A percentile compares a stretch with the other conserved stretches of the same genome.
Conservation (phyloP, 2,113 vertebrate species). For the Sinocyclocheilus maitianheensis region DNA sequence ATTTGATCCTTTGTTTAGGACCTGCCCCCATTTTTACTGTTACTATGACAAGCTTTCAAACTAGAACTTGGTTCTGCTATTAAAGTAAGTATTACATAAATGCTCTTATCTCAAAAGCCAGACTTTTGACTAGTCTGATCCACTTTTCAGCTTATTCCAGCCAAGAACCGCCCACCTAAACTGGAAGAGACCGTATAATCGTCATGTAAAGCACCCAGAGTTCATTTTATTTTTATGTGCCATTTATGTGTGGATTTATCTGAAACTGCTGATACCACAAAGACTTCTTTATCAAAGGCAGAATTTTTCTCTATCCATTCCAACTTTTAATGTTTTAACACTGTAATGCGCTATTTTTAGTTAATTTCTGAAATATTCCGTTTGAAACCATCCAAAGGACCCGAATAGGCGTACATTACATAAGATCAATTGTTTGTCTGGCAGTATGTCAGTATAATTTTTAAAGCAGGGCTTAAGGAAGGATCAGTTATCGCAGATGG, state of each 20-base stretch:
- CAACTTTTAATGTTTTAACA: too few species aligned
- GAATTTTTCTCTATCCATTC: background rate
- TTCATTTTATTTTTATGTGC: slow-evolving; percentile 14
- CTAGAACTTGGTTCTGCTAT: background rate
- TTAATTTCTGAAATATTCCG: background rate
- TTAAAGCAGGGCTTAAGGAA: background rate
- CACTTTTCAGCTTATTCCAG: slow-evolving; percentile 1
- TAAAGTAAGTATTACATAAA: background rate
- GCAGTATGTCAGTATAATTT: background rate
- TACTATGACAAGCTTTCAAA: background rate
- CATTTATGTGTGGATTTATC: background rate
- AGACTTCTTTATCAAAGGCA: background rate
- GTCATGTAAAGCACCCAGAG: background rate
- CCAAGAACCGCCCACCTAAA: slow-evolving; percentile 7
- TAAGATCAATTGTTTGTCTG: background rate
- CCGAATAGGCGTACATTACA: background rate
- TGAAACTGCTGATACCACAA: background rate
- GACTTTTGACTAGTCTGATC: background rate
- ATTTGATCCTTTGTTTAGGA: background rate
- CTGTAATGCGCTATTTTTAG: background rate
- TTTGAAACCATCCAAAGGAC: background rate
- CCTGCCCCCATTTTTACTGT: background rate
- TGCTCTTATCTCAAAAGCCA: slow-evolving; percentile 6
- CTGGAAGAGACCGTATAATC: background rate
- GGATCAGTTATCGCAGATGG: background rate